phyloP scores from a whole-genome alignment of 2,113 vertebrate species.

The Mesocricetus auratus region DNA sequence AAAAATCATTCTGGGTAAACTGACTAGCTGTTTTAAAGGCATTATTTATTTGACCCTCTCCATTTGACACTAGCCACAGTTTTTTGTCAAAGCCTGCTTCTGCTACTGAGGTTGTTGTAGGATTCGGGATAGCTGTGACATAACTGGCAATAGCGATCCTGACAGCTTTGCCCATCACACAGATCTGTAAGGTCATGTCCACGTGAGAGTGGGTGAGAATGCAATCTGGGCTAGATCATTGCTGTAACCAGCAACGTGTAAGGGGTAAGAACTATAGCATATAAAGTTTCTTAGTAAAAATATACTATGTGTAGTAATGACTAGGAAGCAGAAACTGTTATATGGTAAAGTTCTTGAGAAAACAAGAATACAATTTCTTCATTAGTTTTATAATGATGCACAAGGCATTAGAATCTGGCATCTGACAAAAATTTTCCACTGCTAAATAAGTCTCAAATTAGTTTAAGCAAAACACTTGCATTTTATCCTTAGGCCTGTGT shows the following conservation, averaged over 20 bases:
- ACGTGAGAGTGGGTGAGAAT: neutral
- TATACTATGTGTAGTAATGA: neutral
- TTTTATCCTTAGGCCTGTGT: neutral
- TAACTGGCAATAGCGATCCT: neutral
- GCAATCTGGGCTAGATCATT: neutral
- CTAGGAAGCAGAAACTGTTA: neutral
- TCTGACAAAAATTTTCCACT: neutral
- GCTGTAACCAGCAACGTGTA: neutral
- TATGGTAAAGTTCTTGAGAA: neutral
- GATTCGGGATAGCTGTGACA: neutral
- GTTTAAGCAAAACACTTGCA: neutral
- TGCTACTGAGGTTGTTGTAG: neutral
- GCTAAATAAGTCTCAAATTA: neutral
- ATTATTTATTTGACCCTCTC: neutral
- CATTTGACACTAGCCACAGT: accelerated
- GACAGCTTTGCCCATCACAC: neutral
- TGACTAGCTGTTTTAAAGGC: neutral
- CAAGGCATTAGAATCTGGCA: neutral
- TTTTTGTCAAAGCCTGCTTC: neutral
- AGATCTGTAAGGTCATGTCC: accelerated
- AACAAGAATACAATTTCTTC: neutral
- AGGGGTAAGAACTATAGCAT: neutral
- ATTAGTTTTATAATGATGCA: neutral
- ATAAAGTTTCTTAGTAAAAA: neutral
- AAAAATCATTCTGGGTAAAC: neutral